phyloP scores from a whole-genome alignment of 92 coral and sea anemone genomes.

The Porites cylindrica region DNA sequence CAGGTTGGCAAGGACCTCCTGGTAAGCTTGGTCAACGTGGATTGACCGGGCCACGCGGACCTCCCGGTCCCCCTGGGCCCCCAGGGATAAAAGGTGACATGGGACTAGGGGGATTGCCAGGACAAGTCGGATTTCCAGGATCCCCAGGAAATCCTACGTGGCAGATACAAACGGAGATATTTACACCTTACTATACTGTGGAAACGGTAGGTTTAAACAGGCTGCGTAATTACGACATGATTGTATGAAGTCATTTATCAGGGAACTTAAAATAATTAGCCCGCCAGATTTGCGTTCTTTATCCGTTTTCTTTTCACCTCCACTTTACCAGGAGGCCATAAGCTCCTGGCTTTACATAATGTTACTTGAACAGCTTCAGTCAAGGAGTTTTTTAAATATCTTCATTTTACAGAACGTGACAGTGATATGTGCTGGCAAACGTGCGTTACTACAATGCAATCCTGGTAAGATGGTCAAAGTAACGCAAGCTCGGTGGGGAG shows the following conservation, averaged over 20 bases:
- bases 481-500: slow-evolving; percentile 91
- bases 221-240: not conserved
- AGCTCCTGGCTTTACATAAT: too few relatives aligned
- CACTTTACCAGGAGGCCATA: too few relatives aligned
- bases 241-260: not conserved
- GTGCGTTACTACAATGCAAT: slow-evolving; percentile 67
- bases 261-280: not conserved
- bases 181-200: slow-evolving; percentile 33
- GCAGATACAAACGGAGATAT: slow-evolving; percentile 35
- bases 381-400: not conserved
- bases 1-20: slow-evolving; percentile 78
- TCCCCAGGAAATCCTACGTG: slow-evolving; percentile 59
- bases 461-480: slow-evolving; percentile 78
- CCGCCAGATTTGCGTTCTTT: too few relatives aligned
- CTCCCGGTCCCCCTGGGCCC: slow-evolving; percentile 74
- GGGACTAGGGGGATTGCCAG: slow-evolving; percentile 83
- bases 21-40: slow-evolving; percentile 83
- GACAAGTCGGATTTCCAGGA: slow-evolving; percentile 81
- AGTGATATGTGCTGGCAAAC: slow-evolving; percentile 82
- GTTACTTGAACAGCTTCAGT: not conserved
- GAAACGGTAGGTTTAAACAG: slow-evolving; percentile 53
- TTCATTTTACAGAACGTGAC: slow-evolving; percentile 66
- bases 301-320: too few relatives aligned
- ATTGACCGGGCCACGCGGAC: slow-evolving; percentile 80
- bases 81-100: slow-evolving; percentile 73